These are phyloP conservation scores for Eutrigla gurnardus DNA, from an alignment of 2,797 vertebrate genomes.

Conservation along the genomic window DNA sequence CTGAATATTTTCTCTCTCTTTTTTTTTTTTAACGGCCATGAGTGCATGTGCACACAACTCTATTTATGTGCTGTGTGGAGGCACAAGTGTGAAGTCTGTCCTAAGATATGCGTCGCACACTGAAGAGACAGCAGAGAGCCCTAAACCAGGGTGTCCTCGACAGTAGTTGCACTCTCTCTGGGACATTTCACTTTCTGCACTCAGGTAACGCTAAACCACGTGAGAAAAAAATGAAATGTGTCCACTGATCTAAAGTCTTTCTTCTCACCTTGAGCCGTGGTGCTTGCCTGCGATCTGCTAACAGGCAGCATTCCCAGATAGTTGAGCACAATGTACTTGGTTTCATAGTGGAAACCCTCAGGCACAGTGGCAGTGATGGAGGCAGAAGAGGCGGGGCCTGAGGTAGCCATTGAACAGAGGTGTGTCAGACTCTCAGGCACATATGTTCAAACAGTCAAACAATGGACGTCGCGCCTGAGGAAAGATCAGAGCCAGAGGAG, in stretches of 20 bases:
- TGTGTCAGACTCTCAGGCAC: conserved; percentile 75
- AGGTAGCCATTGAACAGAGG: conserved; percentile 80
- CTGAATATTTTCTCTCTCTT: conserved; percentile 24
- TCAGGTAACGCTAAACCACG: neutral
- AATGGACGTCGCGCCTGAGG: conserved; percentile 67
- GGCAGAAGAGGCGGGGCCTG: conserved; percentile 79
- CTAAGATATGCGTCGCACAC: neutral
- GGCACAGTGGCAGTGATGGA: conserved; percentile 85
- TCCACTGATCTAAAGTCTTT: neutral
- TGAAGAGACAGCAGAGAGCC: neutral
- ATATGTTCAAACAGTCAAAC: conserved; percentile 65
- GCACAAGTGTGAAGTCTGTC: conserved; percentile 1
- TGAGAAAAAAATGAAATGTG: neutral
- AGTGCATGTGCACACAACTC: conserved; percentile 3
- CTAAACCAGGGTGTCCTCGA: neutral
- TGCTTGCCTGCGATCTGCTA: conserved; percentile 67
- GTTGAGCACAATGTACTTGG: conserved; percentile 93
- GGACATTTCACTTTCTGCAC: neutral
- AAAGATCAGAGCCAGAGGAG: conserved; percentile 14
- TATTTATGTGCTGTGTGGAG: conserved; percentile 35
- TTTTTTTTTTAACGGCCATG: neutral
- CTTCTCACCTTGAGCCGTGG: conserved; percentile 84
- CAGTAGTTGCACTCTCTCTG: neutral
- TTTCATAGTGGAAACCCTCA: conserved; percentile 95
- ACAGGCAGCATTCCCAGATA: conserved; percentile 89